These are phyloP conservation scores for Elgonia sp. DNA, from an alignment of 2,888 invertebrate species.

Conservation along the genomic window DNA sequence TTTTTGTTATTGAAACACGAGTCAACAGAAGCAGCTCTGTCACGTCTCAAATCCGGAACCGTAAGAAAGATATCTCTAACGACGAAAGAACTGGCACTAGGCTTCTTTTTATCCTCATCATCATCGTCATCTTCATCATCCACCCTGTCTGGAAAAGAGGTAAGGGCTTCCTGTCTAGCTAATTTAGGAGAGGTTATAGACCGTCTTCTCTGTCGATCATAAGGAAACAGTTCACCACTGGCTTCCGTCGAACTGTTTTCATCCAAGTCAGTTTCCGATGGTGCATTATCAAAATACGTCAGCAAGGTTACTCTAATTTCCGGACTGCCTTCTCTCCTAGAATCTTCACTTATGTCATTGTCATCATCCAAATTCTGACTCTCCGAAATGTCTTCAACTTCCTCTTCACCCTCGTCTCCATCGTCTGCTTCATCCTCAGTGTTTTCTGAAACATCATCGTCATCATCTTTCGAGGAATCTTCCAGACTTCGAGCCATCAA, in stretches of 20 bases:
- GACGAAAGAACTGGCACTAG: constrained; percentile 83
- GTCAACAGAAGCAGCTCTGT: constrained; percentile 95
- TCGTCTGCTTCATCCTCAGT: constrained; percentile 64
- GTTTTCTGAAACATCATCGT: constrained; percentile 73
- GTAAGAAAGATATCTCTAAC: constrained; percentile 93
- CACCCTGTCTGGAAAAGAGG: constrained; percentile 87
- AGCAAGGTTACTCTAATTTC: constrained; percentile 83
- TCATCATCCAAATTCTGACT: constrained; percentile 76
- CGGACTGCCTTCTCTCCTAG: constrained; percentile 82
- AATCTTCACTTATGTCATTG: constrained; percentile 77
- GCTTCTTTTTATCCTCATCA: constrained; percentile 75
- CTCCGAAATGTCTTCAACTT: constrained; percentile 66
- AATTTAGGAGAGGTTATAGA: constrained; percentile 89
- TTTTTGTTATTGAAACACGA: constrained; percentile 93
- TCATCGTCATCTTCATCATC: constrained; percentile 81
- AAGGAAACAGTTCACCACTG: constrained; percentile 77
- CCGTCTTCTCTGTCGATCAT: constrained; percentile 89
- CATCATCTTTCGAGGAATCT: constrained; percentile 77
- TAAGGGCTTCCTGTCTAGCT: constrained; percentile 93
- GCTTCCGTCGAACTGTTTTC: constrained; percentile 68
- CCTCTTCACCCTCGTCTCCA: constrained; percentile 68
- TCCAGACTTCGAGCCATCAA: constrained; percentile 87
- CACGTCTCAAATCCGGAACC: constrained; percentile 94
- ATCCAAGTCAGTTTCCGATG: constrained; percentile 68
- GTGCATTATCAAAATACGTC: constrained; percentile 73